Evolutionary conservation across 2,888 invertebrate genomes (phyloP).

Genomic region (Lepidochrysops patricia): DNA sequence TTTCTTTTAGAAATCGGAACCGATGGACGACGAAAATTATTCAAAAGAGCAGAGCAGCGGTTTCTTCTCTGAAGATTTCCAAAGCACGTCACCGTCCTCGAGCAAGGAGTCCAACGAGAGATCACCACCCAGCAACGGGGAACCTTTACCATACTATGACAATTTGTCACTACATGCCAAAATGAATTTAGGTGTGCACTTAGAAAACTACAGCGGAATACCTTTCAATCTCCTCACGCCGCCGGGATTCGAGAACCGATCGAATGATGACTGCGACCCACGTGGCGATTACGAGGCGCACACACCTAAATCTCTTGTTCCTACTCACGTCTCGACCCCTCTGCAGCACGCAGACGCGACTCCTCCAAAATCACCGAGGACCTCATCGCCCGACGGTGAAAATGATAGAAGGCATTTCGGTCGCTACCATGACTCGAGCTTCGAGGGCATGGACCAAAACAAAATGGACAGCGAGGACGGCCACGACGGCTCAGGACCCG

Average conservation of each 20-base stretch:
- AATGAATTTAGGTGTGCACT: slow-evolving; percentile 58
- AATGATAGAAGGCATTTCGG: slow-evolving; percentile 50
- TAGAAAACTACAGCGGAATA: slow-evolving; percentile 55
- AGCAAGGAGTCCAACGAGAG: slow-evolving; percentile 68
- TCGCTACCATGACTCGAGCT: slow-evolving; percentile 68
- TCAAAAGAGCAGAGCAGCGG: slow-evolving; percentile 75
- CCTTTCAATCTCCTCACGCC: slow-evolving; percentile 78
- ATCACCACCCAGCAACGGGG: slow-evolving; percentile 64
- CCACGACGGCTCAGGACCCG: slow-evolving; percentile 62
- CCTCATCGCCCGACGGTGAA: slow-evolving; percentile 48
- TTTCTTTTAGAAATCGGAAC: slow-evolving; percentile 74
- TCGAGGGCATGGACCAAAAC: slow-evolving; percentile 50
- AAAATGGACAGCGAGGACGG: slow-evolving; percentile 56
- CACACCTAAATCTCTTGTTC: slow-evolving; percentile 47
- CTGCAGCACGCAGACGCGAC: slow-evolving; percentile 53
- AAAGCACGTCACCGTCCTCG: slow-evolving; percentile 75
- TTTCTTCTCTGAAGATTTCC: slow-evolving; percentile 76
- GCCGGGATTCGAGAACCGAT: slow-evolving; percentile 66
- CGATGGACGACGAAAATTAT: slow-evolving; percentile 57
- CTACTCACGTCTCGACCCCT: slow-evolving; percentile 53
- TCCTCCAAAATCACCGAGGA: slow-evolving; percentile 62
- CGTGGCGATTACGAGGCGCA: slow-evolving; percentile 52
- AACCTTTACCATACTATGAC: slow-evolving; percentile 57
- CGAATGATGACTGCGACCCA: slow-evolving; percentile 44
- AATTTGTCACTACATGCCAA: slow-evolving; percentile 56